A percentile compares a stretch with the other conserved stretches of the same genome.
Evolutionary conservation across 2,888 invertebrate genomes (phyloP).

Genomic region (Megaustenia siamemsis): DNA sequence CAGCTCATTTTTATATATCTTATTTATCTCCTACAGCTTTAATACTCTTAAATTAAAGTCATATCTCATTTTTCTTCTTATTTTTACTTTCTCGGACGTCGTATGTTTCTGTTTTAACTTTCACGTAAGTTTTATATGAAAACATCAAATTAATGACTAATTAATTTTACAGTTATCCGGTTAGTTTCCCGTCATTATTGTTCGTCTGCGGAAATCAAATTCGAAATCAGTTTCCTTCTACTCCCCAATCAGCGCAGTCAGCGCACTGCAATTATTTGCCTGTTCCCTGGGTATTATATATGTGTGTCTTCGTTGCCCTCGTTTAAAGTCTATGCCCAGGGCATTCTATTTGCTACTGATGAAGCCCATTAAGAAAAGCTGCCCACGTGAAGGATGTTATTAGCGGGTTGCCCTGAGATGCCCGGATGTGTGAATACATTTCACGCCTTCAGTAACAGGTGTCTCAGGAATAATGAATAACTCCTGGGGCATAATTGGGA

Average conservation of each 20-base stretch:
- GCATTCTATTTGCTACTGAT: slow-evolving; percentile 8
- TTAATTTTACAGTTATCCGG: neutral
- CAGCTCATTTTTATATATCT: no score
- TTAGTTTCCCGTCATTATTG: neutral
- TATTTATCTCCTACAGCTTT: no score
- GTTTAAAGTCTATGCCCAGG: neutral
- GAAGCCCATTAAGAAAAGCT: slow-evolving; percentile 23
- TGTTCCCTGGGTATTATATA: no score
- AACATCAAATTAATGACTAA: slow-evolving; percentile 11
- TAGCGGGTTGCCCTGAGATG: neutral
- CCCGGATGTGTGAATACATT: slow-evolving; percentile 12
- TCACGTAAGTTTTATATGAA: neutral
- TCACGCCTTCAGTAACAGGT: slow-evolving; percentile 10
- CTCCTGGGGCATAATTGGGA: neutral
- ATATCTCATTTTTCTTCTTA: no score
- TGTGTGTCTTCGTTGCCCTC: neutral
- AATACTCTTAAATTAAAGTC: no score
- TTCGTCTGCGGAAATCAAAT: neutral
- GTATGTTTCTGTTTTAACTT: neutral
- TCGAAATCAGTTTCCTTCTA: neutral
- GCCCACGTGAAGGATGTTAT: neutral
- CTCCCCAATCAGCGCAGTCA: neutral
- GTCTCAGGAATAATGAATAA: slow-evolving; percentile 5
- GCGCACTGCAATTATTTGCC: no score
- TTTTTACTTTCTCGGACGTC: no score